Percentiles rank a stretch among this genome's conserved stretches.
phyloP scores from a whole-genome alignment of 2,113 vertebrate genomes.

The Sylvietta virens region DNA sequence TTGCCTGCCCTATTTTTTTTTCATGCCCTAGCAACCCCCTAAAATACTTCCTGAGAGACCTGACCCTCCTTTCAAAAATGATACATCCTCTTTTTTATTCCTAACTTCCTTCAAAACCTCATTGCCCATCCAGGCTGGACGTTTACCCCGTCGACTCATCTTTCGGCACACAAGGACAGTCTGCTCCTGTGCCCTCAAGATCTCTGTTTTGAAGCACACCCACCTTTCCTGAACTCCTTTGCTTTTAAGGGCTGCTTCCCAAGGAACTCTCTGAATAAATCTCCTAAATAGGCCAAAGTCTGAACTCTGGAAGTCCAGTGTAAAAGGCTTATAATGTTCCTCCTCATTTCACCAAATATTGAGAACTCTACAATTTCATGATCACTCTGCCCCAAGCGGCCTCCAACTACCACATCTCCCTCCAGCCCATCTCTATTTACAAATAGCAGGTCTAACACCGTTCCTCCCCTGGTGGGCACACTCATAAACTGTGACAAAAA shows the following conservation, averaged over 20 bases:
- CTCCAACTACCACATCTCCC: background rate
- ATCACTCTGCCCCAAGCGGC: background rate
- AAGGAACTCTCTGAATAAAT: background rate
- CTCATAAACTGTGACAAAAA: background rate
- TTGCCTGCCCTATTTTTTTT: background rate
- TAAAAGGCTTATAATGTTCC: background rate
- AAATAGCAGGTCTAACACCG: background rate
- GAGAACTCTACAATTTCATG: background rate
- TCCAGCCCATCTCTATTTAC: background rate
- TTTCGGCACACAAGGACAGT: background rate
- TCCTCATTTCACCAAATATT: background rate
- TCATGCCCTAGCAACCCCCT: background rate
- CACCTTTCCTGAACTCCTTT: background rate
- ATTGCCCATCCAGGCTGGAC: background rate
- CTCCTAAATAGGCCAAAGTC: background rate
- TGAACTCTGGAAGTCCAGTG: background rate
- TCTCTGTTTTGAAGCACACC: background rate
- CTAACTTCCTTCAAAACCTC: background rate
- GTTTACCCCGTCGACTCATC: background rate
- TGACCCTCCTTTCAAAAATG: background rate
- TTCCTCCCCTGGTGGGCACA: background rate
- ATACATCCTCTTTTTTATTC: background rate
- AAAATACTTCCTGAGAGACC: background rate
- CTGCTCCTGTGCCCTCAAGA: background rate
- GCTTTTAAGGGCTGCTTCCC: background rate